Conservation (phyloP, 2,113 vertebrate species). For the Xiphias gladius region DNA sequence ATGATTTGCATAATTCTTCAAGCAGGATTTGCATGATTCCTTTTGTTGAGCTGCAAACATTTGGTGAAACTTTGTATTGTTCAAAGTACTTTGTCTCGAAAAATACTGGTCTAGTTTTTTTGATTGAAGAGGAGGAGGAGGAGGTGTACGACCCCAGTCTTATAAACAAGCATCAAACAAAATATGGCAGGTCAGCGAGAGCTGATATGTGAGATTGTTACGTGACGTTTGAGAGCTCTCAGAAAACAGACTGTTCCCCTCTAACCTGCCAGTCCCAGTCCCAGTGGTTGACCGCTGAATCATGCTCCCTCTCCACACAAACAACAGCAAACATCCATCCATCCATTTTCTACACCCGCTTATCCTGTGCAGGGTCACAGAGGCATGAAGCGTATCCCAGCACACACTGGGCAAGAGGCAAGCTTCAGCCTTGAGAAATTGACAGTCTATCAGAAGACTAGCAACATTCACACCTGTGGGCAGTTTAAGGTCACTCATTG, state of each 20-base stretch:
- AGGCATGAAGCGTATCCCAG: constrained; percentile 19
- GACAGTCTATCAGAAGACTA: background rate
- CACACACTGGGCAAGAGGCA: background rate
- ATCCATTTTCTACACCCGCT: constrained; percentile 20
- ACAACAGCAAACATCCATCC: constrained; percentile 48
- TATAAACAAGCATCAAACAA: constrained; percentile 50
- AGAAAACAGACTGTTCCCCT: constrained; percentile 31
- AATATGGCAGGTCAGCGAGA: constrained; percentile 33
- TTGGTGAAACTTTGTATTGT: constrained; percentile 24
- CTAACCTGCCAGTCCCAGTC: constrained; percentile 41
- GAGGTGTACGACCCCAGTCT: constrained; percentile 23
- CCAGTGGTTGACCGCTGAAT: constrained; percentile 40
- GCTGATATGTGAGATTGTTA: constrained; percentile 45
- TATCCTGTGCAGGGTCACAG: constrained; percentile 17
- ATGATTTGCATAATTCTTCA: constrained; percentile 28
- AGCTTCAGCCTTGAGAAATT: constrained; percentile 13
- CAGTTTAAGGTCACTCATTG: background rate
- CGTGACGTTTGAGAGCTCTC: constrained; percentile 30
- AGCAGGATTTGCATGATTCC: constrained; percentile 31
- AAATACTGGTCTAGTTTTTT: constrained; percentile 24
- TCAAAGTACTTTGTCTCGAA: constrained; percentile 31
- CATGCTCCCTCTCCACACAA: constrained; percentile 27
- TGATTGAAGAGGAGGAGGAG: constrained; percentile 20
- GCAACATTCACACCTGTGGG: background rate
- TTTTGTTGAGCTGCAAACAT: constrained; percentile 23